These are phyloP conservation scores for Athalia circularis DNA, from an alignment of 2,888 invertebrate genomes.

Conservation along the genomic window DNA sequence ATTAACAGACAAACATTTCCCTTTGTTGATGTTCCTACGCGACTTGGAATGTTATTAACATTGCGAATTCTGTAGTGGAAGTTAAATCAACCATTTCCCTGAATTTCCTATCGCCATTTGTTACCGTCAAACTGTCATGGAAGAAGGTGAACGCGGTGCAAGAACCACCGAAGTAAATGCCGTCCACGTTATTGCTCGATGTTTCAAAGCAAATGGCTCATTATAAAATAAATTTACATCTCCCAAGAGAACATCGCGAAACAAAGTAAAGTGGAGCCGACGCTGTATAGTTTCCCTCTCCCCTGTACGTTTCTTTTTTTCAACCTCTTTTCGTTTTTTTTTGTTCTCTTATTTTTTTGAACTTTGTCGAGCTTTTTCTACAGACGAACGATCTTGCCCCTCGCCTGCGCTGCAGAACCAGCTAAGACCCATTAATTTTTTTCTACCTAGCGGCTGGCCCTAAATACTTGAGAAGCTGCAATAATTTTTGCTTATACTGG, in stretches of 20 bases:
- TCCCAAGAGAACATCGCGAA: slow-evolving; percentile 28
- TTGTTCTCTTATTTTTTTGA: background rate
- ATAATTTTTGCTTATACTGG: slow-evolving; percentile 2
- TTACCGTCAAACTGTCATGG: slow-evolving; percentile 30
- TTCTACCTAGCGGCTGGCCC: slow-evolving; percentile 13
- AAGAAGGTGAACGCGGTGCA: slow-evolving; percentile 26
- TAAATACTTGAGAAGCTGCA: slow-evolving; percentile 21
- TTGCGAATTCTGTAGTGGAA: slow-evolving; percentile 20
- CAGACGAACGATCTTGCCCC: background rate
- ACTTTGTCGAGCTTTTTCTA: slow-evolving; percentile 20
- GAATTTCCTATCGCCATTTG: slow-evolving; percentile 37
- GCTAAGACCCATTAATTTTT: slow-evolving; percentile 32
- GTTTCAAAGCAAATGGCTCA: slow-evolving; percentile 43
- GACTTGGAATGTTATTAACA: slow-evolving; percentile 3
- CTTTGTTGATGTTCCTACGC: background rate
- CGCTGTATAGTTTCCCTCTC: slow-evolving; percentile 3
- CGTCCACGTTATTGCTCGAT: slow-evolving; percentile 31
- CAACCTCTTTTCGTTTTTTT: background rate
- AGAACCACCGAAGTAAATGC: slow-evolving; percentile 28
- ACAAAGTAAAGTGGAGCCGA: slow-evolving; percentile 11
- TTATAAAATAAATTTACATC: slow-evolving; percentile 45
- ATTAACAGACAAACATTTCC: slow-evolving; percentile 36
- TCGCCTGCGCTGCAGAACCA: slow-evolving; percentile 5
- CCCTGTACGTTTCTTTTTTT: background rate
- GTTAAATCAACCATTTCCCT: slow-evolving; percentile 30